phyloP scores from a whole-genome alignment of 1,140 invertebrate genomes.

The Ladona fulva region DNA sequence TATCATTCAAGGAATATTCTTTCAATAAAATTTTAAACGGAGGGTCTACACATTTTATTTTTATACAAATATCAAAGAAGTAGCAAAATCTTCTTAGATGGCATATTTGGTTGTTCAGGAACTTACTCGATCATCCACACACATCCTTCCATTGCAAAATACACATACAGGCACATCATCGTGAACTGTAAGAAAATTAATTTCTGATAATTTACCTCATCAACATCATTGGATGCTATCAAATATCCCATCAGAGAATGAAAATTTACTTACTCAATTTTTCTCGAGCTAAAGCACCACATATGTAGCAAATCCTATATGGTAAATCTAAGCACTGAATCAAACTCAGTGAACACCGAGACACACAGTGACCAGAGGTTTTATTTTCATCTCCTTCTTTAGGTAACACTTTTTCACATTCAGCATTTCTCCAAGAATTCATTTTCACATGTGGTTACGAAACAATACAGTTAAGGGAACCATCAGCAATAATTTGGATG shows the following conservation, averaged over 20 bases:
- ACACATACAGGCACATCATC: not conserved
- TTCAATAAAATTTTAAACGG: too few species aligned
- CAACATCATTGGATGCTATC: not conserved
- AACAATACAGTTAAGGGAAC: too few species aligned
- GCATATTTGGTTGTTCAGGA: too few species aligned
- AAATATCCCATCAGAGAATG: not conserved
- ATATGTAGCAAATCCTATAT: constrained; percentile 18
- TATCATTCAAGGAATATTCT: too few species aligned
- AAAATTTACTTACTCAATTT: constrained; percentile 14
- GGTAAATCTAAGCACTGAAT: constrained; percentile 19
- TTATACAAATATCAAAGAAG: too few species aligned
- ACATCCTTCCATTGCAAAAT: not conserved
- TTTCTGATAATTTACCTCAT: too few species aligned
- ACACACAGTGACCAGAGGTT: constrained; percentile 17
- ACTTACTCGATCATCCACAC: not conserved
- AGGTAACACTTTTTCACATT: not conserved
- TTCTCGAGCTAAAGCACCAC: constrained; percentile 20
- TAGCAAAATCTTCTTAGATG: too few species aligned
- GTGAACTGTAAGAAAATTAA: not conserved
- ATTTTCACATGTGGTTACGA: not conserved
- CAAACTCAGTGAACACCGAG: constrained; percentile 21
- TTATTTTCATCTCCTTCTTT: not conserved
- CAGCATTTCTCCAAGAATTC: not conserved
- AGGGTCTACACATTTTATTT: too few species aligned
- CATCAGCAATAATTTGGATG: too few species aligned